A percentile compares a stretch with the other conserved stretches of the same genome.
Conservation (phyloP, 2,113 vertebrate genomes). For the Archilochus colubris region DNA sequence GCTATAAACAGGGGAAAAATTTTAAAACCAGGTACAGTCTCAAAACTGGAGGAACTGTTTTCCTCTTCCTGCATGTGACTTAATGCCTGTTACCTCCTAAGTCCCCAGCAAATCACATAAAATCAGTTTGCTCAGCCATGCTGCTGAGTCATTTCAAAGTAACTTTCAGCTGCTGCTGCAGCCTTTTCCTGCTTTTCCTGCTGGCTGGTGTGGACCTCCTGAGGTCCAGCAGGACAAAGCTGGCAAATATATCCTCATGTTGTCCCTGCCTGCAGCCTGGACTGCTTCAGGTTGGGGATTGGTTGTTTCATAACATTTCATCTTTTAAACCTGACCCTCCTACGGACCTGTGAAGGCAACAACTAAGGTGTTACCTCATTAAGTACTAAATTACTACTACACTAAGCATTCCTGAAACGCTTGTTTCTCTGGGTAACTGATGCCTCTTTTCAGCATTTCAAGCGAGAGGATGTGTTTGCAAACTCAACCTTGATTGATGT, state of each 20-base stretch:
- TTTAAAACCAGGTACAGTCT: not conserved
- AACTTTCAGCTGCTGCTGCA: not conserved
- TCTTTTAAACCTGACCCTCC: not conserved
- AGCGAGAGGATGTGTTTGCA: not conserved
- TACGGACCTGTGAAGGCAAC: not conserved
- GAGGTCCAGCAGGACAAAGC: not conserved
- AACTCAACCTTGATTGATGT: not conserved
- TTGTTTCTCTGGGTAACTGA: not conserved
- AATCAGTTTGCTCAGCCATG: not conserved
- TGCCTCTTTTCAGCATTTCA: not conserved
- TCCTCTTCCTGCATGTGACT: not conserved
- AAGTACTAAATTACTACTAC: not conserved
- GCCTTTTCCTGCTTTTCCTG: not conserved
- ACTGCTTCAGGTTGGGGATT: not conserved
- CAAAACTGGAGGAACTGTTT: not conserved
- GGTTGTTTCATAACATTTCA: not conserved
- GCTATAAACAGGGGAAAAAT: not conserved
- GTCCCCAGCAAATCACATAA: not conserved
- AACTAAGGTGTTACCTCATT: not conserved
- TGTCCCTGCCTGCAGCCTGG: not conserved
- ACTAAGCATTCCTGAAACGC: not conserved
- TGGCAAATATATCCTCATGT: not conserved
- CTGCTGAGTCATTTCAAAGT: not conserved
- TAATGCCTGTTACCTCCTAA: not conserved
- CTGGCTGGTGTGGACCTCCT: rapidly evolving